These are phyloP conservation scores for Pheosia tremula DNA, from an alignment of 2,888 invertebrate genomes.

Conservation along the genomic window DNA sequence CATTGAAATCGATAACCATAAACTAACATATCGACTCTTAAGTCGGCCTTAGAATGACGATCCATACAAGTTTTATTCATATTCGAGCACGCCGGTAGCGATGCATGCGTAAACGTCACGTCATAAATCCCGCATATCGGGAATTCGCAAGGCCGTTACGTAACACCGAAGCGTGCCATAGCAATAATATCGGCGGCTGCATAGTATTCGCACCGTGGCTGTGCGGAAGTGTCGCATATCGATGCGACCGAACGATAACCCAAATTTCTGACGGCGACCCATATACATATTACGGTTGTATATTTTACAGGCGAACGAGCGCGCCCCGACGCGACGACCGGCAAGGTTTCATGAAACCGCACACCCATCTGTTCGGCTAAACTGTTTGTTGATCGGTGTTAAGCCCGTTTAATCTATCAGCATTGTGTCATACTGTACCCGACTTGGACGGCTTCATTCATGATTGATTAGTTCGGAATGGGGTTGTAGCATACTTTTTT, in stretches of 20 bases:
- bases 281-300: constrained; percentile 69
- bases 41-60: neutral
- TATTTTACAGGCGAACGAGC: constrained; percentile 65
- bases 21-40: neutral
- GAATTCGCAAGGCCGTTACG: constrained; percentile 56
- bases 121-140: constrained; percentile 53
- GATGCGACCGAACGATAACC: constrained; percentile 80
- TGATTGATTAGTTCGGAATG: constrained; percentile 6
- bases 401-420: constrained; percentile 30
- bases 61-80: constrained; percentile 7
- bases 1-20: too few species aligned
- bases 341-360: constrained; percentile 53
- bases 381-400: constrained; percentile 51
- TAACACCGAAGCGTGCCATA: constrained; percentile 53
- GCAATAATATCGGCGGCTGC: constrained; percentile 68
- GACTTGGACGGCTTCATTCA: constrained; percentile 3
- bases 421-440: constrained; percentile 21
- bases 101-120: constrained; percentile 44
- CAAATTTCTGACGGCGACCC: constrained; percentile 79
- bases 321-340: constrained; percentile 53
- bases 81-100: constrained; percentile 16
- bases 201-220: constrained; percentile 67
- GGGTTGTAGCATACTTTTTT: neutral
- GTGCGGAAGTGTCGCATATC: constrained; percentile 78
- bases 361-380: constrained; percentile 47